Evolutionary conservation across 2,113 vertebrate species (phyloP).

Genomic region (Podiceps cristatus): DNA sequence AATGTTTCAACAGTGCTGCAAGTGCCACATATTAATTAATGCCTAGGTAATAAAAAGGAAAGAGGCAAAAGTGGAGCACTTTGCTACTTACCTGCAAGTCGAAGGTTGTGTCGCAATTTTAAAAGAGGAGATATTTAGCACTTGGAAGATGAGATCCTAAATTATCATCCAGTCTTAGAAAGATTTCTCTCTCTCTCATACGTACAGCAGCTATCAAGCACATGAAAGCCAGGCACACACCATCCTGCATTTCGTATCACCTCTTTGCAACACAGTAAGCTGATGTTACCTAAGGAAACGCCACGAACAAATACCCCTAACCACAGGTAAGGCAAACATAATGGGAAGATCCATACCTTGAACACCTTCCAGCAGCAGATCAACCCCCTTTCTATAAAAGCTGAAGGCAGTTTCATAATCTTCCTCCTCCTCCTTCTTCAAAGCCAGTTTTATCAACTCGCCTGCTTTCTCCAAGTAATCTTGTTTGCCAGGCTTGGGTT

Average conservation of each 20-base stretch:
- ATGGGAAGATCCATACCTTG: constrained; percentile 84
- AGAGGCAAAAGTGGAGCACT: constrained; percentile 32
- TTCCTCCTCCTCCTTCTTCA: constrained; percentile 90
- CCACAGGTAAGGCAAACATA: background rate
- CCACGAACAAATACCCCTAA: background rate
- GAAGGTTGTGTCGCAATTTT: background rate
- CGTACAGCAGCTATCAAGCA: background rate
- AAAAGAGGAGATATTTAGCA: background rate
- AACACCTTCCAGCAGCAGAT: constrained; percentile 94
- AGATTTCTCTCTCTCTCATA: background rate
- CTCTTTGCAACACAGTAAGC: background rate
- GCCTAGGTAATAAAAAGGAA: constrained; percentile 36
- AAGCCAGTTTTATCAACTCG: constrained; percentile 89
- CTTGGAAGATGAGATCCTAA: background rate
- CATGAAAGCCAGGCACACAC: background rate
- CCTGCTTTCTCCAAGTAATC: constrained; percentile 93
- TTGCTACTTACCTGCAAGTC: constrained; percentile 37
- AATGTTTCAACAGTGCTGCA: constrained; percentile 60
- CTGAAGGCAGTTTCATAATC: constrained; percentile 91
- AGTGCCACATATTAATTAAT: constrained; percentile 63
- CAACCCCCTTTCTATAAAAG: constrained; percentile 92
- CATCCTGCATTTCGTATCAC: background rate
- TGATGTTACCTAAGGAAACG: background rate
- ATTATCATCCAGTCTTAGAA: background rate
- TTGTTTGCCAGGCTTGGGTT: constrained; percentile 78